Base-by-base conservation (phyloP, 2,113 vertebrate genomes). In the Lasiurus cinereus region DNA sequence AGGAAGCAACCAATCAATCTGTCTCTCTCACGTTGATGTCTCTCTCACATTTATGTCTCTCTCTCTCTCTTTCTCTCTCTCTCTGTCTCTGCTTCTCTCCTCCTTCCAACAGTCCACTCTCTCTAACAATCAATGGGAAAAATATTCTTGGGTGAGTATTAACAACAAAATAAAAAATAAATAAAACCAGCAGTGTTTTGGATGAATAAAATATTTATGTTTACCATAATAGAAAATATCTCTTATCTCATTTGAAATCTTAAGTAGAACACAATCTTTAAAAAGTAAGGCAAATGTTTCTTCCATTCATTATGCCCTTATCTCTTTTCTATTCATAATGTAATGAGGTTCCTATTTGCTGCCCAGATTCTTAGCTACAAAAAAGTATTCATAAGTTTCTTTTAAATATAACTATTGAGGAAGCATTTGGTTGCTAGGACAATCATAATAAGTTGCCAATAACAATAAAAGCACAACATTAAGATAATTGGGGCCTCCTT, bases 231-330 rank as follows among this genome's bases (percentile, higher is more conserved):
- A 80, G 27, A 19, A 90, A 83, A 59, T 83, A 77, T 52, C 83
- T 80, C 79, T 33, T 69, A 27, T 76, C 64, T 90, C 22, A 90
- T 67, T 80, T 95, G 87, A 88, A 93, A 69, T 79, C 33, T 92
- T 79, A 46, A 33, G 19, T 84, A 93, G 39, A 48, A 74, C 72
- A 48, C 72, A 74, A 29, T 43, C 43, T 46, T 74, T 48, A 15
- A 74, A 48, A 74, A 69, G 66, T 33, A 64, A 70, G n/a, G 62
- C 64, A 56, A 83, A 29, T 64, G 59, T 52, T 82, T 83, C 64
- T 90, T 72, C 22, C 31, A 33, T 27, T 78, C 39, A 22, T 77
- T 52, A 73, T 22, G 22, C 4, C 8, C 22, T 50, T 22, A 46
- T 73, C 13, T 92, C 39, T 82, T 80, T 50, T 62, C 39, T 56